Conservation (phyloP, 2,888 invertebrate genomes). For the Dicyrtomina minuta region DNA sequence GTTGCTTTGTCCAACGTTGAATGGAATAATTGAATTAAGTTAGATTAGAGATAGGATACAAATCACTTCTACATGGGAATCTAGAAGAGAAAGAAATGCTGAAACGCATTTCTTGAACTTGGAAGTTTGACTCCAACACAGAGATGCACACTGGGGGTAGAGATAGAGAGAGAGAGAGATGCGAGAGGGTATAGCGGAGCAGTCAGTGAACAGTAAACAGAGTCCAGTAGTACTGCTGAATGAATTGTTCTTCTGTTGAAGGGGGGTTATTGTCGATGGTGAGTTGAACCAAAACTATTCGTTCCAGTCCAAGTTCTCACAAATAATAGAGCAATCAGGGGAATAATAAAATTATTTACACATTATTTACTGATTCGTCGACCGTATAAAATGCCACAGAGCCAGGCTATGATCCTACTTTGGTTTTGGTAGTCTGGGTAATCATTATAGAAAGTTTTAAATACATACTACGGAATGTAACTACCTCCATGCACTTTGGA, state of each 20-base stretch:
- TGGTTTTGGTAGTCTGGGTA: no score
- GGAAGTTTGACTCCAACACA: neutral
- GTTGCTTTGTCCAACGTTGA: no score
- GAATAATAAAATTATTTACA: conserved; percentile 41
- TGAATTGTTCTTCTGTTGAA: no score
- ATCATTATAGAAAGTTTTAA: conserved; percentile 12
- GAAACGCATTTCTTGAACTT: no score
- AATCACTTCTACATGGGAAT: no score
- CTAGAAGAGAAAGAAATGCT: no score
- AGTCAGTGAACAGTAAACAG: no score
- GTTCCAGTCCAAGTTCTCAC: conserved; percentile 20
- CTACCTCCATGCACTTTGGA: no score
- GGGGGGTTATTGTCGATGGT: neutral
- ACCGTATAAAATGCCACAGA: conserved; percentile 28
- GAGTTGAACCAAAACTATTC: conserved; percentile 21
- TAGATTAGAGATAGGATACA: no score
- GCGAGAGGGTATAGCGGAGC: no score
- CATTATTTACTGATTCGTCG: conserved; percentile 37
- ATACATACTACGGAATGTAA: neutral
- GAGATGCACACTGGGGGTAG: neutral
- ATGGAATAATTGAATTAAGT: no score
- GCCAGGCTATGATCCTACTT: neutral
- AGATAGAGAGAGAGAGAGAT: conserved; percentile 10
- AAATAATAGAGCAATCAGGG: conserved; percentile 32
- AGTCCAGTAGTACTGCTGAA: no score